These are phyloP conservation scores for Lindbergichthys nudifrons DNA, from an alignment of 2,797 vertebrate genomes.

Conservation along the genomic window DNA sequence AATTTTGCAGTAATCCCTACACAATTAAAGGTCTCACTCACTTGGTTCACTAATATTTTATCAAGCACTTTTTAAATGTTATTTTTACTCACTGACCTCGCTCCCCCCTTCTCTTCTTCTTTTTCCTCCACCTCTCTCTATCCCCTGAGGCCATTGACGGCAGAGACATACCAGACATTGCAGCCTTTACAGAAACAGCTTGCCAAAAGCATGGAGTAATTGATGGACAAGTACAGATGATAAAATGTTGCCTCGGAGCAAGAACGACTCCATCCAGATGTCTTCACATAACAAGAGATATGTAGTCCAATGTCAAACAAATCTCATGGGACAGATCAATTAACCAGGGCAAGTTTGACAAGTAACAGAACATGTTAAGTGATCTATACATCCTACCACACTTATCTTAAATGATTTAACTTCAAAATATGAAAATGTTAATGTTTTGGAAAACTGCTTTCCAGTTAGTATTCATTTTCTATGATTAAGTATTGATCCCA, in stretches of 20 bases:
- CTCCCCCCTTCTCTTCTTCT: neutral
- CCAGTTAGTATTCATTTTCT: neutral
- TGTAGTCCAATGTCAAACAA: conserved; percentile 21
- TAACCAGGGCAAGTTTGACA: conserved; percentile 10
- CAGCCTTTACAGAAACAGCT: conserved; percentile 53
- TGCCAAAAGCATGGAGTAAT: conserved; percentile 59
- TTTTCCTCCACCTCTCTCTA: neutral
- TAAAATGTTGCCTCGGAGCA: conserved; percentile 64
- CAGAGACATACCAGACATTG: conserved; percentile 59
- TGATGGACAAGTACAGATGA: conserved; percentile 70
- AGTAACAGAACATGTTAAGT: conserved; percentile 5
- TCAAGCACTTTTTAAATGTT: conserved; percentile 25
- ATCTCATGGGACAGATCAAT: conserved; percentile 34
- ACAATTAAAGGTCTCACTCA: conserved; percentile 13
- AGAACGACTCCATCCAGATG: conserved; percentile 50
- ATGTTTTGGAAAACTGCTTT: neutral
- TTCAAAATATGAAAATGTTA: neutral
- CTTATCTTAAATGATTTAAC: neutral
- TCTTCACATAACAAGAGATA: conserved; percentile 23
- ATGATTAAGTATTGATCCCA: conserved; percentile 12
- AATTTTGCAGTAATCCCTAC: neutral
- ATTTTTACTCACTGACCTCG: conserved; percentile 32
- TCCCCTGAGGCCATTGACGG: conserved; percentile 57
- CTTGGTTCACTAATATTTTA: conserved; percentile 11
- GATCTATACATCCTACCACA: neutral